Evolutionary conservation across 2,113 vertebrate species (phyloP).

Genomic region (Columba janthina): DNA sequence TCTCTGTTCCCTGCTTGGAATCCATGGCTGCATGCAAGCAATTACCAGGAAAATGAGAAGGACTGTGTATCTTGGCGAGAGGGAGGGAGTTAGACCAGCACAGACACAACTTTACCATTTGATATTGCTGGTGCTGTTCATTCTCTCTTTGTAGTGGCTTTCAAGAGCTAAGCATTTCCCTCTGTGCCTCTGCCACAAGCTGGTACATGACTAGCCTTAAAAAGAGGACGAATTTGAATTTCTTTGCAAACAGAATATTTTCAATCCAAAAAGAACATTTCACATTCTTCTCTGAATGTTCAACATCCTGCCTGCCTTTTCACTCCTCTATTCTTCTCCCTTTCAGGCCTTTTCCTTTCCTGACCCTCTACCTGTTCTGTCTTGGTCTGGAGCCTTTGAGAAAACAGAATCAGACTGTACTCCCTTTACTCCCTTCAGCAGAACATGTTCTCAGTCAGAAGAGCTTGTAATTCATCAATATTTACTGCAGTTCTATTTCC

Average conservation of each 20-base stretch:
- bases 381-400: background rate
- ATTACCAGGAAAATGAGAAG: background rate
- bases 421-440: background rate
- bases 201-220: background rate
- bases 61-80: background rate
- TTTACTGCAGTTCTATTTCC: background rate
- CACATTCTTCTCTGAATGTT: background rate
- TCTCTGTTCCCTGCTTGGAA: background rate
- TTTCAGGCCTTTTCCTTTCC: background rate
- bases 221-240: background rate
- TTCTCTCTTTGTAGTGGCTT: background rate
- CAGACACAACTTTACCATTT: background rate
- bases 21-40: background rate
- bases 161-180: background rate
- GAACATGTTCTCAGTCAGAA: background rate
- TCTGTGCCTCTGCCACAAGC: background rate
- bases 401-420: background rate
- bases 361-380: background rate
- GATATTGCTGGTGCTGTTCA: background rate
- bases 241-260: background rate
- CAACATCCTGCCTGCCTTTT: background rate
- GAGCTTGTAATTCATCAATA: background rate
- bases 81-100: background rate
- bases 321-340: background rate
- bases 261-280: background rate